Conservation (phyloP, 1,140 invertebrate species). For the Anagrus nilaparvatae region DNA sequence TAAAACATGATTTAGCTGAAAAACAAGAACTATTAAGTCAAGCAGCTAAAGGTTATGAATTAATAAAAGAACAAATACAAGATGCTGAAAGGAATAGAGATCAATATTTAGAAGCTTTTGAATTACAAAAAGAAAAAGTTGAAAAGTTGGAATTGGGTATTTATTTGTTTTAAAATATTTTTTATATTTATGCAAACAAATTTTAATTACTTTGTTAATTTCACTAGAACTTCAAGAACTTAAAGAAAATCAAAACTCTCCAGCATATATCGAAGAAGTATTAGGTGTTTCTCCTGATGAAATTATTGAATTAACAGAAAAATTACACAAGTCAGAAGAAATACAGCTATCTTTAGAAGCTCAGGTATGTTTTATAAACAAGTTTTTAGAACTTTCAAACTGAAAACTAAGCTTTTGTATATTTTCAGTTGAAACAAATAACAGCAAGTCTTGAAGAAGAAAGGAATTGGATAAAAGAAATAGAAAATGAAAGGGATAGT, state of each 20-base stretch:
- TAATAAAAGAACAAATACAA: slow-evolving; percentile 54
- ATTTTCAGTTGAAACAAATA: slow-evolving; percentile 32
- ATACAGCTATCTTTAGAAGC: slow-evolving; percentile 33
- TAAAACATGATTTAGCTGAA: slow-evolving; percentile 66
- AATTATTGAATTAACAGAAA: slow-evolving; percentile 33
- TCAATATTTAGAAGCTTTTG: slow-evolving; percentile 32
- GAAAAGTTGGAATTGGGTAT: slow-evolving; percentile 32
- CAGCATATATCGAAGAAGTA: slow-evolving; percentile 30
- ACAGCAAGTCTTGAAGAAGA: slow-evolving; percentile 33
- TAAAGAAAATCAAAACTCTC: slow-evolving; percentile 25
- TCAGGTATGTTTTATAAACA: slow-evolving; percentile 26
- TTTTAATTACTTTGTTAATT: slow-evolving; percentile 9
- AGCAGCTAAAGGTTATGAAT: slow-evolving; percentile 67
- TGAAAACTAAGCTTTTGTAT: not conserved
- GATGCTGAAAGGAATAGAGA: slow-evolving; percentile 26
- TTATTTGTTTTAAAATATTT: too few relatives aligned
- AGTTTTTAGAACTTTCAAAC: not conserved
- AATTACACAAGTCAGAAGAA: slow-evolving; percentile 35
- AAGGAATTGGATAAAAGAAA: slow-evolving; percentile 32
- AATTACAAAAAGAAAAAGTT: slow-evolving; percentile 31
- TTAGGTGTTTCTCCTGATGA: slow-evolving; percentile 35
- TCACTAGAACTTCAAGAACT: slow-evolving; percentile 31
- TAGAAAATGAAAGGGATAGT: slow-evolving; percentile 34
- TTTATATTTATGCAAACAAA: too few relatives aligned
- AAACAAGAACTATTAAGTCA: slow-evolving; percentile 75